Evolutionary conservation across 2,113 vertebrate genomes (phyloP).

Genomic region (Labrus mixtus): DNA sequence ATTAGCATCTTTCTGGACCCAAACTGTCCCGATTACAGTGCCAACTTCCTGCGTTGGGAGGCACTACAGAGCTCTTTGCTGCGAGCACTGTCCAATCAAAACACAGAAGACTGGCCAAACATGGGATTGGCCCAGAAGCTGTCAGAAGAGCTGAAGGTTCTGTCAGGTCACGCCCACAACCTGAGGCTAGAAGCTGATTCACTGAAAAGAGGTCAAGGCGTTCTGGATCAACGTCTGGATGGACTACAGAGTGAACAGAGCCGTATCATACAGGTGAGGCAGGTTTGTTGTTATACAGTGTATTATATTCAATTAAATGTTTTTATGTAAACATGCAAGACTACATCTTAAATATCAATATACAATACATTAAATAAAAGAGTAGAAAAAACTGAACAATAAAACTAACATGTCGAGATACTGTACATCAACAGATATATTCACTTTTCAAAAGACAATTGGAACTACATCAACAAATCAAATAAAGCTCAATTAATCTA

Average conservation of each 20-base stretch:
- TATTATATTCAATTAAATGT: no score
- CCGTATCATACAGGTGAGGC: slow-evolving; percentile 86
- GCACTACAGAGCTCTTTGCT: slow-evolving; percentile 89
- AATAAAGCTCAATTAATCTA: not conserved
- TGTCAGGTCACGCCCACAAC: slow-evolving; percentile 82
- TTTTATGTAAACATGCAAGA: no score
- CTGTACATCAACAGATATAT: no score
- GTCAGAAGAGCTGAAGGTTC: slow-evolving; percentile 87
- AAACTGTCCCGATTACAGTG: slow-evolving; percentile 88
- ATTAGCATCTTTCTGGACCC: slow-evolving; percentile 95
- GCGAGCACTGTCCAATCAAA: slow-evolving; percentile 81
- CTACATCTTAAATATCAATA: not conserved
- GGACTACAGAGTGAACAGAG: slow-evolving; percentile 89
- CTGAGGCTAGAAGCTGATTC: slow-evolving; percentile 85
- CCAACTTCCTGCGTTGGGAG: slow-evolving; percentile 87
- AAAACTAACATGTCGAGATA: no score
- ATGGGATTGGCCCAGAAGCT: slow-evolving; percentile 83
- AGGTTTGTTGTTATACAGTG: no score
- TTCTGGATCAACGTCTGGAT: slow-evolving; percentile 88
- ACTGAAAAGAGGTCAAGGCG: slow-evolving; percentile 87
- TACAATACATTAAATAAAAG: not conserved
- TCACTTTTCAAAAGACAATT: not conserved
- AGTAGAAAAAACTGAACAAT: no score
- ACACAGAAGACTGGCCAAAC: slow-evolving; percentile 79
- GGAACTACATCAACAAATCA: not conserved